Percentiles rank a stretch among this genome's conserved stretches.
These are phyloP conservation scores for Scleropages formosus DNA, from an alignment of 2,797 vertebrate genomes.

Conservation along the genomic window DNA sequence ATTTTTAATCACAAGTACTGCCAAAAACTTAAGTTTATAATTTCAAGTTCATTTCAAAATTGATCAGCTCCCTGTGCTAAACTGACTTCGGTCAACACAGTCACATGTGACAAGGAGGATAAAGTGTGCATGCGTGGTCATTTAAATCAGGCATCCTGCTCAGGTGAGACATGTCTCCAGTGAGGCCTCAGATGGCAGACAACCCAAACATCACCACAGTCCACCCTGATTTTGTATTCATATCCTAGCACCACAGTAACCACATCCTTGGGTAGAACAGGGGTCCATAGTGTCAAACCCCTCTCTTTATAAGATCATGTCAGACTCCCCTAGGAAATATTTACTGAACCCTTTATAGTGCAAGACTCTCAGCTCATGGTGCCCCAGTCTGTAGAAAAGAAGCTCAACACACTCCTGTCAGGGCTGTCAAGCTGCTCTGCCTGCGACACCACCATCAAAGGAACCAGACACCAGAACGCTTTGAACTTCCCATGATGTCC, in stretches of 20 bases:
- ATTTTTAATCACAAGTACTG: too few species aligned
- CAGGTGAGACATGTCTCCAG: conserved; percentile 57
- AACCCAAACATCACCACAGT: conserved; percentile 63
- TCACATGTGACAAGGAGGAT: conserved; percentile 58
- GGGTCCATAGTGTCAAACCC: conserved; percentile 38
- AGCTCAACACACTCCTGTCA: conserved; percentile 42
- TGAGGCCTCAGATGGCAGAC: conserved; percentile 70
- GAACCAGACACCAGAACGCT: conserved; percentile 58
- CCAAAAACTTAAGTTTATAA: too few species aligned
- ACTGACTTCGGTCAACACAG: background rate
- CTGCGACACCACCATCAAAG: conserved; percentile 55
- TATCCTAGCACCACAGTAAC: conserved; percentile 51
- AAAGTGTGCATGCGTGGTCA: background rate
- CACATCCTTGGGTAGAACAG: conserved; percentile 46
- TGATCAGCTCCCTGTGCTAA: too few species aligned
- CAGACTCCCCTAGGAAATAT: conserved; percentile 37
- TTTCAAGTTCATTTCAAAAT: too few species aligned
- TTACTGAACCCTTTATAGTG: conserved; percentile 57
- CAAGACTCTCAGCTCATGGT: conserved; percentile 39
- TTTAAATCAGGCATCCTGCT: conserved; percentile 37
- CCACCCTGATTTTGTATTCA: conserved; percentile 63
- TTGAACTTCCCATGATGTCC: conserved; percentile 61
- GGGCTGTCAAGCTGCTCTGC: conserved; percentile 67
- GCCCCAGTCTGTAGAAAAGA: conserved; percentile 32
- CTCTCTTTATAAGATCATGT: conserved; percentile 52